These are phyloP conservation scores for Lasioglossum pauxillum DNA, from an alignment of 2,888 invertebrate species.

Conservation along the genomic window DNA sequence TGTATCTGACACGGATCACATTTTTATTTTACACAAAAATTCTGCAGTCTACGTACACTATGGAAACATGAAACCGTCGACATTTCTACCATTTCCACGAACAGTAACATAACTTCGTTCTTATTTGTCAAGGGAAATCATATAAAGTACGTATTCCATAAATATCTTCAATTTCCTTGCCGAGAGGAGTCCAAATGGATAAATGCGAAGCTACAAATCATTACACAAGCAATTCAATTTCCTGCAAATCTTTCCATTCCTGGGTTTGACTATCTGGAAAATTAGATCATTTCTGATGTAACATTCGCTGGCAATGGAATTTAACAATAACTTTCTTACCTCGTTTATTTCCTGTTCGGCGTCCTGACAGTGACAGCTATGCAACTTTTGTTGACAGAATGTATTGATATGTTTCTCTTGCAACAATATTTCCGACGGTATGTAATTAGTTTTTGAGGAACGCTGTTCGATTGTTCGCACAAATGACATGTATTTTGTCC, in stretches of 20 bases:
- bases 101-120: neutral
- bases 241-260: neutral
- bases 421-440: neutral
- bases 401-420: neutral
- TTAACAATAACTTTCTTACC: neutral
- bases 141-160: neutral
- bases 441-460: neutral
- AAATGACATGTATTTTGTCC: neutral
- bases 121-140: conserved; percentile 1
- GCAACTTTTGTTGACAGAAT: neutral
- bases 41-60: neutral
- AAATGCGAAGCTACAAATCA: neutral
- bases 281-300: neutral
- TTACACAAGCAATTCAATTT: neutral
- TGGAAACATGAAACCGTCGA: neutral
- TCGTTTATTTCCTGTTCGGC: neutral
- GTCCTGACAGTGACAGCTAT: neutral
- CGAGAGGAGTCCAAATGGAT: neutral
- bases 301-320: neutral
- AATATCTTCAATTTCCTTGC: conserved; percentile 1
- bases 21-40: neutral
- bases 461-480: neutral
- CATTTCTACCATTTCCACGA: neutral
- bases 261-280: neutral
- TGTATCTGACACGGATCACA: neutral